These are phyloP conservation scores for Sminthurides aquaticus DNA, from an alignment of 2,888 invertebrate species.

Conservation along the genomic window DNA sequence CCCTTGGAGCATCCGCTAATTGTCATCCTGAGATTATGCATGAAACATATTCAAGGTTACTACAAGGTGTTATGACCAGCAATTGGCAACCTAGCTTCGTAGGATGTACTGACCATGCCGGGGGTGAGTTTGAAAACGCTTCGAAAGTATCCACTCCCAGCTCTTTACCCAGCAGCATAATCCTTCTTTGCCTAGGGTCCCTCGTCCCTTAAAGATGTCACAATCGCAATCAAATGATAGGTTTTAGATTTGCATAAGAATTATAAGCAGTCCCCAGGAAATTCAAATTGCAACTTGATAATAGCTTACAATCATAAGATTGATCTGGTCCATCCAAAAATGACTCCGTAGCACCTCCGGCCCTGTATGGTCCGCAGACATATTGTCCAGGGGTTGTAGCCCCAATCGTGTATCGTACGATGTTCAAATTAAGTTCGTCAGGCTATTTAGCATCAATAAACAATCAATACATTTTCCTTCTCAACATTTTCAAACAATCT, in stretches of 20 bases:
- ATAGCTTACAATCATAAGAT: conserved; percentile 32
- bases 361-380: conserved; percentile 31
- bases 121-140: conserved; percentile 41
- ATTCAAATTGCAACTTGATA: not conserved
- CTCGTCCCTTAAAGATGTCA: too few species aligned
- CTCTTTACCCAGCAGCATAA: conserved; percentile 27
- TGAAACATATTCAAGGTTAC: too few species aligned
- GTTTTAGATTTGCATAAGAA: not conserved
- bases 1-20: conserved; percentile 39
- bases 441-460: too few species aligned
- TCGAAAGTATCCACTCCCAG: conserved; percentile 37
- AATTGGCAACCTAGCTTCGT: too few species aligned
- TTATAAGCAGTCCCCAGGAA: too few species aligned
- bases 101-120: conserved; percentile 35
- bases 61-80: not conserved
- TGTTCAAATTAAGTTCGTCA: conserved; percentile 30
- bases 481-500: not conserved
- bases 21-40: conserved; percentile 38
- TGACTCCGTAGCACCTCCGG: conserved; percentile 33
- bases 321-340: conserved; percentile 33
- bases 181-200: conserved; percentile 30
- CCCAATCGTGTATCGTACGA: conserved; percentile 39
- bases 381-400: conserved; percentile 34
- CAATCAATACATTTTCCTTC: too few species aligned
- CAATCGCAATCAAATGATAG: not conserved